Percentiles rank a stretch among this genome's conserved stretches.
These are phyloP conservation scores for Alectura lathami DNA, from an alignment of 2,113 vertebrate species.

Conservation along the genomic window DNA sequence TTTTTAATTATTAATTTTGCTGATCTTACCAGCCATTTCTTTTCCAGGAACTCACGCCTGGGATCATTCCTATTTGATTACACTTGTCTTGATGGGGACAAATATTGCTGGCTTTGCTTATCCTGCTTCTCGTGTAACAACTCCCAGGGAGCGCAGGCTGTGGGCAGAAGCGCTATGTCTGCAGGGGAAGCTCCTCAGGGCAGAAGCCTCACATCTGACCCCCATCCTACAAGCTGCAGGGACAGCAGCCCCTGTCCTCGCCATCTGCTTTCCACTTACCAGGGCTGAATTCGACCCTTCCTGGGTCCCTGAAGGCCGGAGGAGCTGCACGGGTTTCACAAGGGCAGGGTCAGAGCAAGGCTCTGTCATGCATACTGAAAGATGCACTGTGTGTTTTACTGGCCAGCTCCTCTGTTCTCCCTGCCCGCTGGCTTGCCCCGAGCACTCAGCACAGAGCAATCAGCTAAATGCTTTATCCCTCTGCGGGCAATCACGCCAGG, in stretches of 20 bases:
- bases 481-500: not conserved
- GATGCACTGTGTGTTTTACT: not conserved
- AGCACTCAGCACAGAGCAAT: slow-evolving; percentile 17
- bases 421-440: not conserved
- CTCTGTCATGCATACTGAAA: not conserved
- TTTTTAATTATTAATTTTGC: not conserved
- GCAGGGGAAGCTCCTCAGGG: not conserved
- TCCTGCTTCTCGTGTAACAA: not conserved
- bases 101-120: not conserved
- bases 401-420: not conserved
- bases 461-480: slow-evolving; percentile 70
- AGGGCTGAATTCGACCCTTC: not conserved
- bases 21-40: not conserved
- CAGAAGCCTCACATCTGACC: not conserved
- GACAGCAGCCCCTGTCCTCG: not conserved
- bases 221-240: not conserved
- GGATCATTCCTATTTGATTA: slow-evolving; percentile 23
- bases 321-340: not conserved
- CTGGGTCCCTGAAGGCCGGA: not conserved
- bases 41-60: not conserved
- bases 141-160: not conserved
- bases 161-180: not conserved
- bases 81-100: not conserved
- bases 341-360: not conserved
- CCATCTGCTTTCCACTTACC: not conserved